A percentile compares a stretch with the other conserved stretches of the same genome.
These are phyloP conservation scores for Ophiodon elongatus DNA, from an alignment of 2,113 vertebrate genomes.

Conservation along the genomic window DNA sequence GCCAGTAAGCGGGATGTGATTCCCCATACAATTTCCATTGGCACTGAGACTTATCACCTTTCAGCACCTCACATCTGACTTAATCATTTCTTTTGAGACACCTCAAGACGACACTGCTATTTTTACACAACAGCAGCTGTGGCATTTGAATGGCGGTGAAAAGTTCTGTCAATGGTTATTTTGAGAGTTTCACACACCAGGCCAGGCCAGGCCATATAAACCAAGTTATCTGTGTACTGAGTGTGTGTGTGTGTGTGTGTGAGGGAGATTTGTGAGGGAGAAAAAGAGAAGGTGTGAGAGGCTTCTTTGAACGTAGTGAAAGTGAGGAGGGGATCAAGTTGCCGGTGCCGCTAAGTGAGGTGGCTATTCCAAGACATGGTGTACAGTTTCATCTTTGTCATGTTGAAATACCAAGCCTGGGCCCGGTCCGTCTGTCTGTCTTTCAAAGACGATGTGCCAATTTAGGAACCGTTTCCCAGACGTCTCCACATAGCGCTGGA, in stretches of 20 bases:
- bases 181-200: constrained; percentile 69
- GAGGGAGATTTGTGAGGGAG: constrained; percentile 21
- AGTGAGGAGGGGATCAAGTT: constrained; percentile 71
- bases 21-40: constrained; percentile 21
- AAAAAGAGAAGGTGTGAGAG: constrained; percentile 51
- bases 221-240: constrained; percentile 22
- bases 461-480: constrained; percentile 59
- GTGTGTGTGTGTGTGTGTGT: constrained; percentile 6
- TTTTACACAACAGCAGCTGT: constrained; percentile 82
- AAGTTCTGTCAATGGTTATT: constrained; percentile 78
- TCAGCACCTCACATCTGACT: constrained; percentile 66
- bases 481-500: constrained; percentile 31
- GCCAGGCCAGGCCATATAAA: constrained; percentile 23
- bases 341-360: constrained; percentile 48
- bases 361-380: constrained; percentile 72
- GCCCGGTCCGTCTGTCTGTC: constrained; percentile 33
- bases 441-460: constrained; percentile 62
- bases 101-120: constrained; percentile 73
- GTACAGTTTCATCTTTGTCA: constrained; percentile 73
- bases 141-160: constrained; percentile 68
- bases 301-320: constrained; percentile 62
- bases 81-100: constrained; percentile 72
- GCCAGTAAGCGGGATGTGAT: constrained; percentile 14
- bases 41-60: constrained; percentile 43
- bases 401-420: constrained; percentile 57